Conservation (phyloP, 2,888 invertebrate species). For the Andrena marginata region DNA sequence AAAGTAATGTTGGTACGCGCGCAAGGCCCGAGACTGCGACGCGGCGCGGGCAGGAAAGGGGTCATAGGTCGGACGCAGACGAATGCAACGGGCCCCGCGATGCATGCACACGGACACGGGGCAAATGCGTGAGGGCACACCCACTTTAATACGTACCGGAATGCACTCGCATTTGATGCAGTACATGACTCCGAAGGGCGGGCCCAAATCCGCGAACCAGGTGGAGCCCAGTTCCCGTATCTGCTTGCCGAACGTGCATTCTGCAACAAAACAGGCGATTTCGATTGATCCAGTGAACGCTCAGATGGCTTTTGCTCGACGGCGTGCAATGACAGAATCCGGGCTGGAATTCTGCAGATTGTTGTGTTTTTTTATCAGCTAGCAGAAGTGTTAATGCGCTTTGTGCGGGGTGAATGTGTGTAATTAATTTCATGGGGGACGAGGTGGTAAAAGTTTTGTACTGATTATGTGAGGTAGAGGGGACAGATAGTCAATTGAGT, state of each 20-base stretch:
- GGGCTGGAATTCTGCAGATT: not conserved
- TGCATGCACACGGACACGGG: constrained; percentile 9
- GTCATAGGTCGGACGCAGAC: constrained; percentile 58
- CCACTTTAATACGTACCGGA: constrained; percentile 90
- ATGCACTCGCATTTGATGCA: constrained; percentile 98
- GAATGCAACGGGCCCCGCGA: constrained; percentile 10
- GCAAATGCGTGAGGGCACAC: constrained; percentile 56
- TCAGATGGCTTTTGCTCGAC: not conserved
- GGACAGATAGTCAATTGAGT: not conserved
- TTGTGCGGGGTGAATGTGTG: not conserved
- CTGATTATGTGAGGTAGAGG: not conserved
- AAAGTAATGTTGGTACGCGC: constrained; percentile 58
- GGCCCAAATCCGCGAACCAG: constrained; percentile 97
- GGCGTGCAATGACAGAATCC: not conserved
- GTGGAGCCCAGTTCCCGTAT: constrained; percentile 94
- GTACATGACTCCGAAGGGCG: constrained; percentile 97
- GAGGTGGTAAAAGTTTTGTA: too few species aligned
- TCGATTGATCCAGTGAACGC: constrained; percentile 34
- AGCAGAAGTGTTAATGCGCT: not conserved
- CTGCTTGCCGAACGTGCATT: constrained; percentile 96
- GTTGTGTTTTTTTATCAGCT: not conserved
- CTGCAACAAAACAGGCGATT: constrained; percentile 88
- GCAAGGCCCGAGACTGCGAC: constrained; percentile 17
- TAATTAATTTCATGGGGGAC: too few species aligned
- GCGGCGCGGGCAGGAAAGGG: constrained; percentile 47